Percentiles rank a stretch among this genome's conserved stretches.
Evolutionary conservation across 1,140 invertebrate genomes (phyloP).

Genomic region (Augochlora pura): DNA sequence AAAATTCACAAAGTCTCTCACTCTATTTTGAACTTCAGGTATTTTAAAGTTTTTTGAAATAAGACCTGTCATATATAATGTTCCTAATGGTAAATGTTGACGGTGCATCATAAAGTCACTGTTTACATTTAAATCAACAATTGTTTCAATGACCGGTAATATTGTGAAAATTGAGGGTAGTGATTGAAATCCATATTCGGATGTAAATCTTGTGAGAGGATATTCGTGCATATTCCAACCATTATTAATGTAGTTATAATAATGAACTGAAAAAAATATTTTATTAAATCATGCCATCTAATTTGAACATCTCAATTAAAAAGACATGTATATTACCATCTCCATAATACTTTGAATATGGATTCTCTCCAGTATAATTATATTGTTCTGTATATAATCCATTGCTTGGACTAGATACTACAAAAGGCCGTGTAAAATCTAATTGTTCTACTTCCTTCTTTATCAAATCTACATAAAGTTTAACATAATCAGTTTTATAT

Average conservation of each 20-base stretch:
- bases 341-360: slow-evolving; percentile 90
- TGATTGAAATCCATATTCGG: slow-evolving; percentile 98
- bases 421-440: slow-evolving; percentile 85
- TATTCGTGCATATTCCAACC: slow-evolving; percentile 90
- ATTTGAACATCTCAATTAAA: slow-evolving; percentile 2
- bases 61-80: slow-evolving; percentile 82
- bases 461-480: slow-evolving; percentile 92
- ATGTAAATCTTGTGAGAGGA: slow-evolving; percentile 91
- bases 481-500: slow-evolving; percentile 91
- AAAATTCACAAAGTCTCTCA: slow-evolving; percentile 79
- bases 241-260: slow-evolving; percentile 93
- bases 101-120: slow-evolving; percentile 86
- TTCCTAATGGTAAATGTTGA: slow-evolving; percentile 90
- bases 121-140: slow-evolving; percentile 82
- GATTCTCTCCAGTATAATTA: slow-evolving; percentile 89
- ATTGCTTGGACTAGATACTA: slow-evolving; percentile 96
- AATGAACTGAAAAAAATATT: slow-evolving; percentile 86
- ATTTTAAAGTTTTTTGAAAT: slow-evolving; percentile 83
- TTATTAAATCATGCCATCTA: not conserved
- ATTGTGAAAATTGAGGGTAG: slow-evolving; percentile 87
- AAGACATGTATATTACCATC: slow-evolving; percentile 84
- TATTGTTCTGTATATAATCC: slow-evolving; percentile 88
- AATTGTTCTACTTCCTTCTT: slow-evolving; percentile 83
- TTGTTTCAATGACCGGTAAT: slow-evolving; percentile 79
- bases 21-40: slow-evolving; percentile 78